phyloP scores from a whole-genome alignment of 2,113 vertebrate genomes.

The Indicator indicator region DNA sequence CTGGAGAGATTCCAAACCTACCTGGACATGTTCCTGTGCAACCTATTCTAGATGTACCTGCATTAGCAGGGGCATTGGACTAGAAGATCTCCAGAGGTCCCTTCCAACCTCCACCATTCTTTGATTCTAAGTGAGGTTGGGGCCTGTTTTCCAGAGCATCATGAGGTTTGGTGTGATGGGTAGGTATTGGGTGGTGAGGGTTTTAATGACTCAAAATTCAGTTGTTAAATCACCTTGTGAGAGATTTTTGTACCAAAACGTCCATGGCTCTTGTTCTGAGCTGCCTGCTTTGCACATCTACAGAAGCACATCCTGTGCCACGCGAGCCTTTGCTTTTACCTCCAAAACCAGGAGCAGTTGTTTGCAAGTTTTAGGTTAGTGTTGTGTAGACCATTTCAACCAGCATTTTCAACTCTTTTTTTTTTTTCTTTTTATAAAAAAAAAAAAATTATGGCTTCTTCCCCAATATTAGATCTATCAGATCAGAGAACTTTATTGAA shows the following conservation, averaged over 20 bases:
- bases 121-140: background rate
- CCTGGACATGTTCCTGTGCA: too few species aligned
- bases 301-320: background rate
- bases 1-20: too few species aligned
- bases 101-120: too few species aligned
- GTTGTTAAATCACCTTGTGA: background rate
- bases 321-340: background rate
- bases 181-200: background rate
- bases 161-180: background rate
- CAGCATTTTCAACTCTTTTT: background rate
- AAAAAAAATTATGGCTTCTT: conserved; percentile 49
- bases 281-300: background rate
- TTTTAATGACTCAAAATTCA: too few species aligned
- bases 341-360: background rate
- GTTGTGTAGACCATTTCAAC: background rate
- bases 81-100: too few species aligned
- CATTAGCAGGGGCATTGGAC: too few species aligned
- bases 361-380: background rate
- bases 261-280: background rate
- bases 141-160: background rate
- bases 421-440: too few species aligned
- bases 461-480: conserved; percentile 85
- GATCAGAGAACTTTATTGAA: conserved; percentile 87
- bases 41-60: too few species aligned
- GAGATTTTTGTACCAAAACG: accelerated